Base-by-base conservation (phyloP, 2,113 vertebrate genomes). In the Camelus dromedarius region DNA sequence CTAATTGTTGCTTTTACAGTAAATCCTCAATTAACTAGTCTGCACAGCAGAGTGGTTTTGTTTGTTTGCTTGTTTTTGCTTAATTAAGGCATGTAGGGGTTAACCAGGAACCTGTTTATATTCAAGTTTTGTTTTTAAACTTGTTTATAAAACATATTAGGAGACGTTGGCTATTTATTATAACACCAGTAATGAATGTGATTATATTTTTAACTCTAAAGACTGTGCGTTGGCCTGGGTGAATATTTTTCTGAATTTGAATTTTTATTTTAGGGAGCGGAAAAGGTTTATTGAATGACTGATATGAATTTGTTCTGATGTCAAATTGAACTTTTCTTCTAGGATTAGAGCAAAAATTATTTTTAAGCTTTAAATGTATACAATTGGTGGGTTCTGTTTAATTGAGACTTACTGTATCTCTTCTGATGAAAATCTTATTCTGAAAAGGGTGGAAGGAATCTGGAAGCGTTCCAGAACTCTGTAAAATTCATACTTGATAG, bases 401-500 rank as follows among this genome's bases (percentile, higher is more conserved):
- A 58, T 89, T 79, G 82, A 73, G 82, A 91, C 52, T 93, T 60
- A n/a, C 46, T 77, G 7, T 52, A 81, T 91, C 69, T 92, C 38
- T 80, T 76, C 56, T 82, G 56, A 24, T 16, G 12, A 95, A 92
- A 92, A 89, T 38, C 70, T 72, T 96, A 82, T 72, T 97, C 93
- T 95, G 64, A 95, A 97, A 90, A 69, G 66, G 67, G 69, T 67
- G 66, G 75, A 30, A 76, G 52, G 81, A 92, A 92, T 92, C 97
- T 97, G 93, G 87, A 91, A 93, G 76, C 80, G 82, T 84, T 97
- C 82, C 83, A 93, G 86, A 89, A 58, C 48, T 64, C 46, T 64
- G 46, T 91, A 87, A 95, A 96, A 90, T 95, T 97, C 82, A n/a
- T 91, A 67, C 82, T 96, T 96, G 86, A 67, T 97, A 91, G 95